Conservation (phyloP, 2,888 invertebrate species). For the Dynastes tityus region DNA sequence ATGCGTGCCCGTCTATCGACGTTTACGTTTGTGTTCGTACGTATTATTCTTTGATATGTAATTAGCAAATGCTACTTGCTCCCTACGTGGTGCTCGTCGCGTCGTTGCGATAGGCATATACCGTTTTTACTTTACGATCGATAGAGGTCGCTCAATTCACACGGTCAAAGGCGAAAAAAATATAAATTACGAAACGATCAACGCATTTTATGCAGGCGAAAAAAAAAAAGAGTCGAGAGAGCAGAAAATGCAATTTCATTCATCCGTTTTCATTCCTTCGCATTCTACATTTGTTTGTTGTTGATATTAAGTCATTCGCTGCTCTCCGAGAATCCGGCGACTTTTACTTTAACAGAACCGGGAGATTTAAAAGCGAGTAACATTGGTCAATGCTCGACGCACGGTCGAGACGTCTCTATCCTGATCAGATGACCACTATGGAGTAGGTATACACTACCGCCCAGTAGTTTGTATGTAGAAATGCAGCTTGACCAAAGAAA, state of each 20-base stretch:
- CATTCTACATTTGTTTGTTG: constrained; percentile 39
- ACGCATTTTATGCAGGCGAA: not conserved
- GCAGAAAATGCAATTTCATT: constrained; percentile 43
- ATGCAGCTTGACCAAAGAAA: too few species aligned
- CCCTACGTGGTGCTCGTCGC: not conserved
- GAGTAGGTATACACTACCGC: constrained; percentile 5
- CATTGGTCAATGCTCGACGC: constrained; percentile 66
- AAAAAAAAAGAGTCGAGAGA: not conserved
- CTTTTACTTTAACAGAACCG: constrained; percentile 63
- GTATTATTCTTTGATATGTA: constrained; percentile 67
- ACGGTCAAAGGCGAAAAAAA: constrained; percentile 37
- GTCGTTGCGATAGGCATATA: constrained; percentile 11
- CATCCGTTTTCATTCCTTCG: constrained; percentile 45
- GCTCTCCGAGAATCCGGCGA: constrained; percentile 53
- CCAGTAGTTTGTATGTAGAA: not conserved
- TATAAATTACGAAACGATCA: constrained; percentile 1
- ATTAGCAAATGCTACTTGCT: constrained; percentile 61
- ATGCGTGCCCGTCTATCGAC: constrained; percentile 51
- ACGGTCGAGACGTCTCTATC: constrained; percentile 68
- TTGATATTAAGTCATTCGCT: constrained; percentile 54
- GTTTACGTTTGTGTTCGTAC: constrained; percentile 51
- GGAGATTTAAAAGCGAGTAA: constrained; percentile 66
- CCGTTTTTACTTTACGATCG: constrained; percentile 41
- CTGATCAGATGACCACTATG: constrained; percentile 63
- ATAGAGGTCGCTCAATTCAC: constrained; percentile 36